Evolutionary conservation across 2,888 invertebrate genomes (phyloP), one percentile per base, ranked within the genome.

Genomic region (Rapana venosa): DNA sequence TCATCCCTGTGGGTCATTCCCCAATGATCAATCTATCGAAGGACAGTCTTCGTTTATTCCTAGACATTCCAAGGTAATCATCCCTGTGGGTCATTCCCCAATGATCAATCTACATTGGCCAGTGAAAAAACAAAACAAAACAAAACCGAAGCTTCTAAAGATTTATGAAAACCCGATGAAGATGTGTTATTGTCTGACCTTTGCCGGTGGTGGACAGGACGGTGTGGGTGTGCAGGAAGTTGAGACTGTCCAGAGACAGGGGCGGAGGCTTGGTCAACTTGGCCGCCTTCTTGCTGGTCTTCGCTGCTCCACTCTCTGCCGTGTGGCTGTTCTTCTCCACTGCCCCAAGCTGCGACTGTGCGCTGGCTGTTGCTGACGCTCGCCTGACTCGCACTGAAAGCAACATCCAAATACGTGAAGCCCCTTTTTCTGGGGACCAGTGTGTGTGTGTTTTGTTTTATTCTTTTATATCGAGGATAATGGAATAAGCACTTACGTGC

Each of bases 201-300:
- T 90, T 92, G 91, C 94, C 94, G 90, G 92, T 92, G 79, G 93
- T 95, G 35, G 95, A 95, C 92, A 95, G 92, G n/a, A 95, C 91
- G 0, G 95, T 95, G 90, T 96, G 95, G 81, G 94, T 94, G 91
- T 96, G 96, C 70, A 96, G 94, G 88, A 95, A 92, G 90, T 95
- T 95, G 30, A 96, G 93, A 89, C 95, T 94, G 90, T 95, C 95
- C 93, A 95, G 91, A 6, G 95, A 94, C 77, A 95, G 90, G 86
- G 95, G 94, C 91, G 94, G 93, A 56, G 61, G 70, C 22, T 88
- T 81, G 85, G 32, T n/a, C 74, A 88, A 87, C 77, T 88, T 91
- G 81, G 84, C n/a, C 58, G 85, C 85, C 35, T 86, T 61, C 66
- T 85, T 90, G 77, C 85, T 90, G 86, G 35, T 22, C 86, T 86